Conservation (phyloP, 2,888 invertebrate species). For the Megalurothrips usitatus region DNA sequence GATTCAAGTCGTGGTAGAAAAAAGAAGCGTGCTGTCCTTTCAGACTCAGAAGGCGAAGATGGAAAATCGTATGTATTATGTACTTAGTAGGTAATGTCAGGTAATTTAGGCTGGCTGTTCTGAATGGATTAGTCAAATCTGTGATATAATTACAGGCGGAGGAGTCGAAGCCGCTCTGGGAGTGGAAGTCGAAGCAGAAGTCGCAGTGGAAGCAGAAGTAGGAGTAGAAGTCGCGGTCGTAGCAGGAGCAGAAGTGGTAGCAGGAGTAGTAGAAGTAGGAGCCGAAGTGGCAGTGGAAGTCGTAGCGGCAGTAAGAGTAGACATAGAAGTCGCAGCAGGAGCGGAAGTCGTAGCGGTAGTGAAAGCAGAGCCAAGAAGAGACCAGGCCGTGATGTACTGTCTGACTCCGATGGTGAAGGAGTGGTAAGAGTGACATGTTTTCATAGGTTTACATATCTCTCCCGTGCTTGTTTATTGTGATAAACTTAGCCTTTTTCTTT, state of each 20-base stretch:
- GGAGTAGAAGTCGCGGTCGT: neutral
- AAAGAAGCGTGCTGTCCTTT: constrained; percentile 48
- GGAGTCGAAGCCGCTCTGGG: constrained; percentile 38
- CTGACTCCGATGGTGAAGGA: constrained; percentile 56
- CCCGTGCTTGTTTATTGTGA: neutral
- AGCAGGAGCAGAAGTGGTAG: neutral
- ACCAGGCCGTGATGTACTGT: constrained; percentile 47
- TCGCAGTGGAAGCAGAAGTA: neutral
- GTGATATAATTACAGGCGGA: constrained; percentile 40
- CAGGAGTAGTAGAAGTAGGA: neutral
- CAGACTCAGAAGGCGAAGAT: constrained; percentile 58
- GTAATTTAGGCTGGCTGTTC: neutral
- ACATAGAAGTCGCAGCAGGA: neutral
- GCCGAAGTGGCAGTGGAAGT: neutral
- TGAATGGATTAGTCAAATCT: neutral
- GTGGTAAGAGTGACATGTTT: neutral
- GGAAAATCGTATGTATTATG: constrained; percentile 33
- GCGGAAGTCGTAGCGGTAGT: neutral
- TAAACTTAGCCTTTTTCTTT: neutral
- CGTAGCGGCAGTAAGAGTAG: neutral
- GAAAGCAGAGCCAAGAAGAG: constrained; percentile 41
- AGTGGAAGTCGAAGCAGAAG: constrained; percentile 29
- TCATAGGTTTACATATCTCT: neutral
- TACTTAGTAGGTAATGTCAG: neutral
- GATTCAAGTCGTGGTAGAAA: constrained; percentile 31